Evolutionary conservation across 2,888 invertebrate genomes (phyloP), one percentile per base, ranked within the genome.

Genomic region (Nymphalis urticae): DNA sequence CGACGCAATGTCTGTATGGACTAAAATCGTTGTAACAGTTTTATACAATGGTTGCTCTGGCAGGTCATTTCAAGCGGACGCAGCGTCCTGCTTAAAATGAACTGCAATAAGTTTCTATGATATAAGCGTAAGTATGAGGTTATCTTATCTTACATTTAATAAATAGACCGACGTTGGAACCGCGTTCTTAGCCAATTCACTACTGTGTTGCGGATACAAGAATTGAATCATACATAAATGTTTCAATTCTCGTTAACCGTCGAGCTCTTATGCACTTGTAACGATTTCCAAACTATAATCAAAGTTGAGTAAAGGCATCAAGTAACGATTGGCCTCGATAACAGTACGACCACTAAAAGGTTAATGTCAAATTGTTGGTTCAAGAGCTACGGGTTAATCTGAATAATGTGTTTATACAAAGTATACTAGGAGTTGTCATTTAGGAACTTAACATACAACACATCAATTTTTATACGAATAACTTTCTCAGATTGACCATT

Each of bases 11-110:
- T 74, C 71, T 83, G 83, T 84, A 85, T 83, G 84, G 87, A 87
- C 82, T 85, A 83, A 83, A 80, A 82, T 89, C 89, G 89, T 89
- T 89, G 89, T 86, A 75, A 73, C 72, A 70, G 70, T 71, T 75
- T 73, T 76, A 77, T 76, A 75, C 75, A 76, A 70, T 75, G 72
- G 70, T 71, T 62, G 76, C 75, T 75, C 73, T 74, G 74, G 72
- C 64, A 73, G 74, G 65, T 72, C 75, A 76, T 68, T 73, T 68
- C 73, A 68, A 68, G 56, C 42, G 16, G 61, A 32, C 61, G 27
- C 21, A 16, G 9, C 8, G 21, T 13, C 68, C 16, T 48, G 24
- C 61, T 62, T 73, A 66, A 77, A 77, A 76, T 77, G 70, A 79
- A 76, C 72, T 76, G 74, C 72, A 75, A 76, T 77, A 79, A 77